Evolutionary conservation across 2,113 vertebrate species (phyloP).

Genomic region (Camelus dromedarius): DNA sequence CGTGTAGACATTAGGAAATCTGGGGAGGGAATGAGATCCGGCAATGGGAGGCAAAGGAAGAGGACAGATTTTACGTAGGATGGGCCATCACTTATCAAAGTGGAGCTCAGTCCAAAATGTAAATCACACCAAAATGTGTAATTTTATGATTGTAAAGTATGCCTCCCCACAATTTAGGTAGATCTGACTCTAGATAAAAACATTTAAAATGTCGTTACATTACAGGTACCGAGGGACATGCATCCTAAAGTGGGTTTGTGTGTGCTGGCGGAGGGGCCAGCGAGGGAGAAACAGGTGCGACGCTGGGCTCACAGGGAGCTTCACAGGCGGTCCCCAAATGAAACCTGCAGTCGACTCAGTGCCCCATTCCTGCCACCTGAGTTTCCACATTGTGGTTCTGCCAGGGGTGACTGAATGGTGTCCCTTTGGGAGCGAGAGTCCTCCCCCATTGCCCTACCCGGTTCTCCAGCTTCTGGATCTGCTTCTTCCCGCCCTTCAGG

Average conservation of each 20-base stretch:
- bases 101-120: neutral
- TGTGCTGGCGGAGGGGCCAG: neutral
- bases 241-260: neutral
- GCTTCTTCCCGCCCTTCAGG: constrained; percentile 84
- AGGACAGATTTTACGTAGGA: neutral
- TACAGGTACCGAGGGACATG: neutral
- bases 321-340: neutral
- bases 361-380: neutral
- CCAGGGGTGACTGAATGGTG: neutral
- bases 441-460: constrained; percentile 81
- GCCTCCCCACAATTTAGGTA: neutral
- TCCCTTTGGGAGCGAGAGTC: neutral
- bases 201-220: neutral
- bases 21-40: neutral
- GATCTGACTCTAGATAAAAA: neutral
- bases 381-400: neutral
- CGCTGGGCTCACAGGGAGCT: neutral
- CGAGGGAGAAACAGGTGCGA: neutral
- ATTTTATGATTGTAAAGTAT: neutral
- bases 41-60: neutral
- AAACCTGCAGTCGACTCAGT: neutral
- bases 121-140: neutral
- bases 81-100: neutral
- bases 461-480: constrained; percentile 90
- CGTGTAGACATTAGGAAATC: neutral